Base-by-base conservation (phyloP, 2,888 invertebrate species). In the Spodoptera exigua region DNA sequence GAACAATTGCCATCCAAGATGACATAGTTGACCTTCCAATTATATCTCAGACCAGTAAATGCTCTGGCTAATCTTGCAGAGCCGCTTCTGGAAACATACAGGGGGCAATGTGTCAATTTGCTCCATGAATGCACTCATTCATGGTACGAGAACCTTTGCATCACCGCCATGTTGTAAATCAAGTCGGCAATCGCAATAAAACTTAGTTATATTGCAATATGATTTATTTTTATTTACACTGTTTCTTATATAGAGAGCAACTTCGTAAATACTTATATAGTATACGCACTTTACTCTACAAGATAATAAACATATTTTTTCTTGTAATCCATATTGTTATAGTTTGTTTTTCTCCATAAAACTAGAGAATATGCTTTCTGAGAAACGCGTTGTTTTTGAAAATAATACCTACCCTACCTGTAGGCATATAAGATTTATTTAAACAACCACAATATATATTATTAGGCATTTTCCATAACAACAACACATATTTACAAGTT, bases 81-180 rank as follows among this genome's bases (percentile, higher is more conserved):
- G 39, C 41, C 37, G 41, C 13, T 21, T 14, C 32, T 66, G 63
- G 73, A 74, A 70, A 45, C 49, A 3, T 70, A 70, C 70, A 45
- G 32, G 44, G 57, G 55, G 35, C 61, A 73, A 18, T 17, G 48
- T 57, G 67, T 70, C 70, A 70, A 63, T 43, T 66, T 7, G 18
- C 16, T 27, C 27, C 53, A 65, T 73, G 54, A 73, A 69, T 56
- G 62, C 44, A 17, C 32, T 32, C 63, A 43, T 70, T 70, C 59
- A 74, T 12, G 32, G 27, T 7, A 9, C 27, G 27, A 27, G 27
- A 43, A 41, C 48, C 60, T 57, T 34, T 12, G 39, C 7, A 41
- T 40, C 37, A 36, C 17, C 16, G 46, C 14, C 16, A 4, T 34
- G 32, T 44, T 43, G 37, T 18, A 46, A 45, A 45, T 46, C 43